Conservation (phyloP, 2,888 invertebrate species). For the Balanococcus diminutus region DNA sequence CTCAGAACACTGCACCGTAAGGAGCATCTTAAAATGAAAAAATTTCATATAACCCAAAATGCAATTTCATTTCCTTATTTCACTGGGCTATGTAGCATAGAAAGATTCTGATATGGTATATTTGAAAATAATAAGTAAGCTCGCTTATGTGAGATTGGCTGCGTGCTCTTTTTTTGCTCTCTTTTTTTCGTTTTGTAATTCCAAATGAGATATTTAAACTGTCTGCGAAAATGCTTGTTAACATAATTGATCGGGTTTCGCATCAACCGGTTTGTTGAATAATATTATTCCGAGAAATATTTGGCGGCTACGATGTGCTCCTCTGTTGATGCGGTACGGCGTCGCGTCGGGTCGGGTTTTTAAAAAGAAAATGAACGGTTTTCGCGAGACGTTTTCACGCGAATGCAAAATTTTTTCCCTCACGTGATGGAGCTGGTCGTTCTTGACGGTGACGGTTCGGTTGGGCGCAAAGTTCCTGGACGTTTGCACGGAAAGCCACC, state of each 20-base stretch:
- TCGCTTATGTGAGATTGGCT: not conserved
- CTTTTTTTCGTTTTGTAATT: not conserved
- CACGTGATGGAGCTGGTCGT: not conserved
- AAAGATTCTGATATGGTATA: no score
- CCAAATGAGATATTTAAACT: not conserved
- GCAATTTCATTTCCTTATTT: no score
- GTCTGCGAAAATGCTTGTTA: conserved; percentile 39
- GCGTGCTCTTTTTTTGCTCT: not conserved
- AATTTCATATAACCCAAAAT: no score
- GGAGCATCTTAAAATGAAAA: no score
- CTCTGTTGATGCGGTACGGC: not conserved
- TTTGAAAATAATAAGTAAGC: not conserved
- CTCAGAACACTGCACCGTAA: no score
- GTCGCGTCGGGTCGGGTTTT: conserved; percentile 7
- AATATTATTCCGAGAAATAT: conserved; percentile 20
- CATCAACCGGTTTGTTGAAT: conserved; percentile 29
- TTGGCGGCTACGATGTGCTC: not conserved
- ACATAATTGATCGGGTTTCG: conserved; percentile 25
- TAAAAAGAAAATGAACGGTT: conserved; percentile 27
- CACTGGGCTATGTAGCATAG: no score
- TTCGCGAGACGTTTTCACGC: conserved; percentile 22
- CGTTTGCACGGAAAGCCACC: not conserved
- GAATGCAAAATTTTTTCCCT: not conserved
- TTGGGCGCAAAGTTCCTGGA: not conserved
- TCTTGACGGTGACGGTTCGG: not conserved